These are phyloP conservation scores for Cheumatopsyche charites DNA, from an alignment of 1,140 invertebrate genomes.

Conservation along the genomic window DNA sequence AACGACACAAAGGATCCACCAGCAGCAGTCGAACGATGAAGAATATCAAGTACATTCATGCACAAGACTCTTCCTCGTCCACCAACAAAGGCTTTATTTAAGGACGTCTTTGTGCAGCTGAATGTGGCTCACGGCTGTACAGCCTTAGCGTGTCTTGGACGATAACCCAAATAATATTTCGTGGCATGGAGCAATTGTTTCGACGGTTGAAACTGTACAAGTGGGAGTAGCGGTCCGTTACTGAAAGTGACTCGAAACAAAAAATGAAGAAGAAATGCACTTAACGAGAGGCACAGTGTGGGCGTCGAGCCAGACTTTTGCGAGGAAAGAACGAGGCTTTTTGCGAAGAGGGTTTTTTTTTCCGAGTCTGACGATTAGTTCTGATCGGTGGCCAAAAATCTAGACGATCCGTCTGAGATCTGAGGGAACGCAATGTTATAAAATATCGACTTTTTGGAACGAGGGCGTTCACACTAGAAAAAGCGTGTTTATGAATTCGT, in stretches of 20 bases:
- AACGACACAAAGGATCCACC: not conserved
- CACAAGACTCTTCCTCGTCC: not conserved
- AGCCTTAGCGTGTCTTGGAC: not conserved
- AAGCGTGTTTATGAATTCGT: too few relatives aligned
- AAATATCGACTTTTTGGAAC: too few relatives aligned
- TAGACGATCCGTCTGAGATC: not conserved
- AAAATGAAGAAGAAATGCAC: constrained; percentile 25
- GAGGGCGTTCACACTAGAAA: too few relatives aligned
- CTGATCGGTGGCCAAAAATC: not conserved
- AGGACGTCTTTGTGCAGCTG: not conserved
- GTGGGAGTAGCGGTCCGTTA: not conserved
- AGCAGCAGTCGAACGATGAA: not conserved
- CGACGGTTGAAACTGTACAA: not conserved
- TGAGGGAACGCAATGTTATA: too few relatives aligned
- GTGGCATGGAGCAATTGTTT: not conserved
- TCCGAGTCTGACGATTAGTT: not conserved
- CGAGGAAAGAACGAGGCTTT: not conserved
- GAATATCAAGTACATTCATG: not conserved
- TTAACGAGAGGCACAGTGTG: constrained; percentile 21
- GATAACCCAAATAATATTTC: not conserved
- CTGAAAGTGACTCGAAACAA: not conserved
- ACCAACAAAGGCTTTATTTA: not conserved
- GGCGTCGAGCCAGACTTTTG: constrained; percentile 25
- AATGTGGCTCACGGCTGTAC: not conserved
- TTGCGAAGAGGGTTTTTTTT: not conserved